Conservation (phyloP, 2,113 vertebrate genomes). For the Varanus komodoensis region DNA sequence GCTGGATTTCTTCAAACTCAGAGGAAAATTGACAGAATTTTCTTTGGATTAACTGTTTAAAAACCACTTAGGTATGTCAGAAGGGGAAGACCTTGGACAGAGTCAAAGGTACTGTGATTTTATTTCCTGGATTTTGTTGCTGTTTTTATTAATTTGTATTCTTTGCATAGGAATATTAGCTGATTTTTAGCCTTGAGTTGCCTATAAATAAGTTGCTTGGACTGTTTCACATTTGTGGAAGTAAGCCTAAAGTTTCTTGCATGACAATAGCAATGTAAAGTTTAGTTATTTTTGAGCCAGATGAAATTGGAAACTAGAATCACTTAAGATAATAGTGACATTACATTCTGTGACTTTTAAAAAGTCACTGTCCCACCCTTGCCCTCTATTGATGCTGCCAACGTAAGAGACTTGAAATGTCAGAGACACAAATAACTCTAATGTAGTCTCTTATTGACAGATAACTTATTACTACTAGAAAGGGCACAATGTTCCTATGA, state of each 20-base stretch:
- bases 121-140: not conserved
- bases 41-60: slow-evolving; percentile 51
- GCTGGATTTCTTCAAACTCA: slow-evolving; percentile 36
- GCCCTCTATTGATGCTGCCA: not conserved
- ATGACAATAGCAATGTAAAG: not conserved
- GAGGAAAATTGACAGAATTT: slow-evolving; percentile 25
- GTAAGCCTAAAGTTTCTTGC: slow-evolving; percentile 11
- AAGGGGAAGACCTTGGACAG: slow-evolving; percentile 73
- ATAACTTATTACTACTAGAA: slow-evolving; percentile 17
- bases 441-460: slow-evolving; percentile 24
- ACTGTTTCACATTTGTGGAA: not conserved
- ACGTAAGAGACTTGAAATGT: slow-evolving; percentile 46
- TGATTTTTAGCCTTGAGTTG: not conserved
- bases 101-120: slow-evolving; percentile 75
- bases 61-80: slow-evolving; percentile 74
- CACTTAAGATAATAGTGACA: not conserved
- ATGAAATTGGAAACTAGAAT: not conserved
- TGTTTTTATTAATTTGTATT: not conserved
- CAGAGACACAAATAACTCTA: slow-evolving; percentile 44
- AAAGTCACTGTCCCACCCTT: not conserved
- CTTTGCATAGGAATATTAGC: not conserved
- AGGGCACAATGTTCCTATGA: slow-evolving; percentile 42
- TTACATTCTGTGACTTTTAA: slow-evolving; percentile 17
- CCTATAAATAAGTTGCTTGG: slow-evolving; percentile 39
- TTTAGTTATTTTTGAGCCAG: not conserved